These are phyloP conservation scores for Tangara arthus DNA, from an alignment of 2,797 vertebrate species.

Conservation along the genomic window DNA sequence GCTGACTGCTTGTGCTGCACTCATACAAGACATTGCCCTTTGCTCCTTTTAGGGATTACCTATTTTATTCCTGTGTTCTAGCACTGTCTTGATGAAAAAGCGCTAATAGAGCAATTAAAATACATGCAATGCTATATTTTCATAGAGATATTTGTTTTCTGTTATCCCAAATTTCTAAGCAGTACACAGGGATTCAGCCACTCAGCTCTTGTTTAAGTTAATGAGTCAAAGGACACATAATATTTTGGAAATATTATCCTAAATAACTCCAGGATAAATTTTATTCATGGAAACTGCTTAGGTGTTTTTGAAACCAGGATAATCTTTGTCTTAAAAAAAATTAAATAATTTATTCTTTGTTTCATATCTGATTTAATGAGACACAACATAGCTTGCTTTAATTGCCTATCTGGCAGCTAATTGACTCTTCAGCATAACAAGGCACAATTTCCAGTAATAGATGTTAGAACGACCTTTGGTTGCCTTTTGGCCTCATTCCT, in stretches of 20 bases:
- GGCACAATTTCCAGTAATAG: background rate
- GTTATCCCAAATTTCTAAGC: background rate
- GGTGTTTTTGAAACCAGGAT: background rate
- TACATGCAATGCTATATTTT: background rate
- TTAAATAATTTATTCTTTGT: background rate
- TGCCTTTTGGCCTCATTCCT: constrained; percentile 28
- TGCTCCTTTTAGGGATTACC: background rate
- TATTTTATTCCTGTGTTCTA: background rate
- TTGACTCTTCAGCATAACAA: constrained; percentile 39
- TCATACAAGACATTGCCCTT: rapidly evolving
- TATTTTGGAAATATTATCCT: background rate
- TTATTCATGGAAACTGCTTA: background rate
- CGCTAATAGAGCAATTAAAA: background rate
- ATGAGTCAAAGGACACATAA: background rate
- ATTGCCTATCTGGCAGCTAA: constrained; percentile 24
- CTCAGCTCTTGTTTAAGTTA: background rate
- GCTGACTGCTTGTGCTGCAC: background rate
- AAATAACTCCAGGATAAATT: background rate
- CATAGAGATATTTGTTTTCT: background rate
- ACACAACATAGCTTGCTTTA: background rate
- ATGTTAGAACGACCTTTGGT: constrained; percentile 31
- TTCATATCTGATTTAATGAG: constrained; percentile 37
- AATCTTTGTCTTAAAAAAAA: background rate
- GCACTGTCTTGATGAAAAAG: background rate
- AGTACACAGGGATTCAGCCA: background rate